phyloP scores from a whole-genome alignment of 2,797 vertebrate species.

The Enteromius anoplus region DNA sequence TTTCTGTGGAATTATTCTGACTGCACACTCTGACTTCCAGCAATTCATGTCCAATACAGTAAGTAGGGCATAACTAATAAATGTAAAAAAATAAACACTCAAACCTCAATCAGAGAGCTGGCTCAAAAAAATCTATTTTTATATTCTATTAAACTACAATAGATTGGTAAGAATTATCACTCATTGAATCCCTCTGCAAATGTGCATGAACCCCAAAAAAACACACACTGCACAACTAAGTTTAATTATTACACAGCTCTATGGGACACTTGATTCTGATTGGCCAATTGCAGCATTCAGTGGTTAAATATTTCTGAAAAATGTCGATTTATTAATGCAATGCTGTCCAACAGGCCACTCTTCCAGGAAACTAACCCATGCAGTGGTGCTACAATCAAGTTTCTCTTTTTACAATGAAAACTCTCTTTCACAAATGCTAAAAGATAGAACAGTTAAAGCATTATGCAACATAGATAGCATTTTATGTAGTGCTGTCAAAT shows the following conservation, averaged over 20 bases:
- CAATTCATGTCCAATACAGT: too few species aligned
- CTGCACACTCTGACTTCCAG: too few species aligned
- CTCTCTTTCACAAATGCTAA: neutral
- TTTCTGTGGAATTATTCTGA: too few species aligned
- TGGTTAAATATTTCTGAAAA: neutral
- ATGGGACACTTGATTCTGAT: neutral
- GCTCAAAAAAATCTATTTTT: neutral
- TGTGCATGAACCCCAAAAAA: neutral
- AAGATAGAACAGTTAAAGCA: neutral
- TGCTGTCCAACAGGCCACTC: neutral
- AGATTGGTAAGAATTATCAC: neutral
- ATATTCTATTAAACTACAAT: neutral
- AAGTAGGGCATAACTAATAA: too few species aligned
- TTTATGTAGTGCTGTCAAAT: neutral
- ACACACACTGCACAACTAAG: neutral
- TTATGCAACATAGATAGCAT: neutral
- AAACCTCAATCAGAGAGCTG: neutral
- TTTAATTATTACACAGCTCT: neutral
- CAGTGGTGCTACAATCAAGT: neutral
- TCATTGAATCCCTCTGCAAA: neutral
- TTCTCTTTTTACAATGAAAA: neutral
- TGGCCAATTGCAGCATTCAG: neutral
- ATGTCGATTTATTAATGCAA: neutral
- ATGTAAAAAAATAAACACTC: neutral
- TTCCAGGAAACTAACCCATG: neutral